Percentiles rank a stretch among this genome's conserved stretches.
Conservation (phyloP, 1,140 invertebrate genomes). For the Spodoptera frugiperda region DNA sequence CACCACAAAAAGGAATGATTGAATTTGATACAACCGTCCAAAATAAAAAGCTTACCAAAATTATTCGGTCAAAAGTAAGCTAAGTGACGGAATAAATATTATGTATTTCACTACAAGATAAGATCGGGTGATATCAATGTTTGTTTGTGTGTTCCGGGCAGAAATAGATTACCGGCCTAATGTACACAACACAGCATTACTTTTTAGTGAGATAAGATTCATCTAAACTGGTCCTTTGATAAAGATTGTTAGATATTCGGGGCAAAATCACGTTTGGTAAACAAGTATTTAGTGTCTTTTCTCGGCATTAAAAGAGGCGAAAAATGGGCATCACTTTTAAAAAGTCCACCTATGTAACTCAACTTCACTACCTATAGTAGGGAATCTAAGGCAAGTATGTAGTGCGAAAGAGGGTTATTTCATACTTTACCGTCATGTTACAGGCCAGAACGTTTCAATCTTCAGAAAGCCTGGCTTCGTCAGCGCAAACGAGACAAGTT, state of each 20-base stretch:
- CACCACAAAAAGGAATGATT: too few species aligned
- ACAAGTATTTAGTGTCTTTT: too few species aligned
- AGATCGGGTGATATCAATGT: conserved; percentile 16
- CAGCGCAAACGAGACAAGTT: conserved; percentile 77
- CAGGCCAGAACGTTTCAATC: conserved; percentile 82
- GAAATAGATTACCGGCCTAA: background rate
- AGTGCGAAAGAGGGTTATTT: too few species aligned
- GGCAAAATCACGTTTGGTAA: background rate
- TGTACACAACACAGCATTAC: background rate
- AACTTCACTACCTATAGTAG: too few species aligned
- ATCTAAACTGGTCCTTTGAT: background rate
- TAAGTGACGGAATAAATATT: background rate
- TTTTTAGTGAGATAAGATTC: conserved; percentile 2
- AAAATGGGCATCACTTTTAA: too few species aligned
- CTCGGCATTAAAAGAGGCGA: too few species aligned
- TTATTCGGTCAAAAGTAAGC: background rate
- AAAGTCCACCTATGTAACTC: too few species aligned
- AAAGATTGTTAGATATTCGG: background rate
- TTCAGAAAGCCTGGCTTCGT: conserved; percentile 81
- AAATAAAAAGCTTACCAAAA: background rate
- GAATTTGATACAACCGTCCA: background rate
- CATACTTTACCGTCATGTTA: conserved; percentile 35
- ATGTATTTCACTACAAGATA: conserved; percentile 28
- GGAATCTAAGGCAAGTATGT: too few species aligned
- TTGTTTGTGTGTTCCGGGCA: conserved; percentile 29